Evolutionary conservation across 2,888 invertebrate species (phyloP).

Genomic region (Rotaria macrura): DNA sequence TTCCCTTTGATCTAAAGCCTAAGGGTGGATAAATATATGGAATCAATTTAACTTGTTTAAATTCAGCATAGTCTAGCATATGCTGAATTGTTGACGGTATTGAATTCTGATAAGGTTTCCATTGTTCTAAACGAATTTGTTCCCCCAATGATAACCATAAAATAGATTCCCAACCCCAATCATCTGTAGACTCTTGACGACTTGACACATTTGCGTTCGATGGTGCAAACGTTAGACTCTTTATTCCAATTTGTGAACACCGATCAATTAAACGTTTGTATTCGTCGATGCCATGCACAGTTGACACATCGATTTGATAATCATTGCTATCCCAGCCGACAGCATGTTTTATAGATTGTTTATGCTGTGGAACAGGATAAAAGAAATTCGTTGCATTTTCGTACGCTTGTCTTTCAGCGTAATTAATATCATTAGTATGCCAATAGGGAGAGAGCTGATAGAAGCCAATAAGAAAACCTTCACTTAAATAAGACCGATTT

Average conservation of each 20-base stretch:
- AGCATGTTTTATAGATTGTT: background rate
- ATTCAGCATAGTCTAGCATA: background rate
- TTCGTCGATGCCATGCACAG: background rate
- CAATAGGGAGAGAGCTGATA: background rate
- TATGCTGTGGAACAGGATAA: background rate
- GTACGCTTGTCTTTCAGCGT: background rate
- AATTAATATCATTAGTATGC: background rate
- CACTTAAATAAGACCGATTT: background rate
- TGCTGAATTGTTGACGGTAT: background rate
- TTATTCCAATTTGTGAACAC: background rate
- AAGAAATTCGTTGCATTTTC: background rate
- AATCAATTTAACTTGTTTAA: background rate
- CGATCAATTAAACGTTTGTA: background rate
- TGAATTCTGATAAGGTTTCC: background rate
- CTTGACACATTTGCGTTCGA: background rate
- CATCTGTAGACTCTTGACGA: background rate
- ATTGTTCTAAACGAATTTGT: background rate
- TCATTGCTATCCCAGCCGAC: background rate
- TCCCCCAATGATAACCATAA: background rate
- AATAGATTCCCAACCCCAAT: background rate
- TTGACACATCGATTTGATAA: background rate
- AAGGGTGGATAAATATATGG: background rate
- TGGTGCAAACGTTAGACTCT: background rate
- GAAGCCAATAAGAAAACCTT: background rate
- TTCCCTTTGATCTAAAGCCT: background rate